Evolutionary conservation across 2,888 invertebrate genomes (phyloP), one percentile per base, ranked within the genome.

Genomic region (Hirtodrosophila confusa): DNA sequence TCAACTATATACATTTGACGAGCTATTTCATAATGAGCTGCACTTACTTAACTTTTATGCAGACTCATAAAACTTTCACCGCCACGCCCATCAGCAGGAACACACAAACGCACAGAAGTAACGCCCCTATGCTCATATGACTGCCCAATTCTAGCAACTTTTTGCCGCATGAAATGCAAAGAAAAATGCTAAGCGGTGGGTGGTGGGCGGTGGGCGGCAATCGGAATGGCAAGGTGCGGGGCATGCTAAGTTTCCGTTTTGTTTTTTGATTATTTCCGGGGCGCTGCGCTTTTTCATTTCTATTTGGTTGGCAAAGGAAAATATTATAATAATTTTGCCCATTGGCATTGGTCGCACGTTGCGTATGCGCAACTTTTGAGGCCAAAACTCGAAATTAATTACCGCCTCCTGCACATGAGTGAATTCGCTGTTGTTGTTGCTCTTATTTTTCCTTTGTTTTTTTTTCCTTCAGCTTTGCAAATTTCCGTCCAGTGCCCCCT

Each of bases 321-420:
- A 53, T 68, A 51, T 68, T 72, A 69, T 80, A 67, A 66, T 75
- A 75, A 87, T 80, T 69, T 69, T n/a, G 43, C 61, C 36, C 53
- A 64, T 64, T 54, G 64, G 60, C 53, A 64, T 51, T 63, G 62
- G 62, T 40, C 63, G 50, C 58, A 64, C 75, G 71, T 63, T 75
- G 78, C 85, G 85, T 86, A 77, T 78, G 71, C 64, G 78, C 53
- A 72, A 75, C 68, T 62, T 67, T 58, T 67, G 41, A 51, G 63
- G 50, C 60, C 37, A 39, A 47, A 57, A 51, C 65, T 76, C 43
- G 64, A 87, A 87, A 82, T 82, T 85, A 83, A 83, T 83, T 85
- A 87, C 76, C 86, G 62, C 47, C 57, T 49, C 40, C 47, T 51
- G 62, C 87, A 65, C 65, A 75, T 53, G 57, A 64, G 61, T 40